Evolutionary conservation across 2,888 invertebrate genomes (phyloP).

Genomic region (Polydesmus complanatus): DNA sequence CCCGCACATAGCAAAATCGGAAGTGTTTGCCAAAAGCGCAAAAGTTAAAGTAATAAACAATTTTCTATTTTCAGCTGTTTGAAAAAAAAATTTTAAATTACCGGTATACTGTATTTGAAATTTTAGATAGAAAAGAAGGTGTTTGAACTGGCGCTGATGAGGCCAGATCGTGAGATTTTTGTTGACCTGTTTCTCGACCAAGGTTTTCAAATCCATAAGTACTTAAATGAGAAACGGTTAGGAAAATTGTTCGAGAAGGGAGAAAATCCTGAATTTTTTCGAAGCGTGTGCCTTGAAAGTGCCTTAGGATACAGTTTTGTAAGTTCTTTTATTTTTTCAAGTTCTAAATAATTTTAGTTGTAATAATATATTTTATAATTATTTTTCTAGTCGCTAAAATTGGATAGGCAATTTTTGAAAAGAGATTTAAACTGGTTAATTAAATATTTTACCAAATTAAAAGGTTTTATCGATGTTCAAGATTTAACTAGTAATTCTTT

Average conservation of each 20-base stretch:
- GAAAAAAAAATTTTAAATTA: background rate
- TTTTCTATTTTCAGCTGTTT: background rate
- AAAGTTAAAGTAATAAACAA: constrained; percentile 23
- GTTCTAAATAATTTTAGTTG: background rate
- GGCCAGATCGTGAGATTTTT: constrained; percentile 31
- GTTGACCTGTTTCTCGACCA: constrained; percentile 32
- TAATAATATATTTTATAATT: background rate
- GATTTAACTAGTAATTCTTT: constrained; percentile 28
- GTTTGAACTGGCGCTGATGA: constrained; percentile 30
- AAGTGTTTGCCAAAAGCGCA: constrained; percentile 26
- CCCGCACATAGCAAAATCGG: constrained; percentile 28
- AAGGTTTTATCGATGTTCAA: constrained; percentile 28
- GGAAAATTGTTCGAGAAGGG: constrained; percentile 26
- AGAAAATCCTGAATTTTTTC: constrained; percentile 30
- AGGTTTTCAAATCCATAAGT: constrained; percentile 31
- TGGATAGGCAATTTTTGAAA: constrained; percentile 23
- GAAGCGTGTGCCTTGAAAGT: constrained; percentile 28
- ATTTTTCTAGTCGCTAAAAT: constrained; percentile 17
- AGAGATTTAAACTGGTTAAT: constrained; percentile 25
- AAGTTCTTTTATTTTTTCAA: constrained; percentile 3
- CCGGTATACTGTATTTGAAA: background rate
- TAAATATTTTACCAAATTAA: constrained; percentile 26
- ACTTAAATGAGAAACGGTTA: constrained; percentile 25
- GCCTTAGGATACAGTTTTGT: constrained; percentile 26
- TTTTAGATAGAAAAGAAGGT: constrained; percentile 25